Conservation (phyloP, 2,888 invertebrate genomes). For the Anoplius nigerrimus region DNA sequence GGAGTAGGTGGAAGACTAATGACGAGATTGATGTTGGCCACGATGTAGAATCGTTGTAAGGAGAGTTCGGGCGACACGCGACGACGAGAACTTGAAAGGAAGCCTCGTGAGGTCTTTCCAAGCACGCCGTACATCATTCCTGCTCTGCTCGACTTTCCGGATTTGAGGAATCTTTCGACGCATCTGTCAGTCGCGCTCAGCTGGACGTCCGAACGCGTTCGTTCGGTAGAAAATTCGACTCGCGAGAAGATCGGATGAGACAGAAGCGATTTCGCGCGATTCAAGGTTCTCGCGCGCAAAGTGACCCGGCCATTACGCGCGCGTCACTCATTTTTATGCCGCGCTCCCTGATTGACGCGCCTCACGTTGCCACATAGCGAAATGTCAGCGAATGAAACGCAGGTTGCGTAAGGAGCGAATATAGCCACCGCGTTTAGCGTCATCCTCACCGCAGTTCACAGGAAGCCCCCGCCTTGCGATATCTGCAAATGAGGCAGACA, state of each 20-base stretch:
- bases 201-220: too few species aligned
- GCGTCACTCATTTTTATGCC: too few species aligned
- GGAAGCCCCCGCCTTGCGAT: too few species aligned
- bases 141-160: not conserved
- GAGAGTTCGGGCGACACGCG: constrained; percentile 48
- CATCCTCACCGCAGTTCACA: too few species aligned
- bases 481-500: too few species aligned
- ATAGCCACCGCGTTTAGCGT: too few species aligned
- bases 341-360: not conserved
- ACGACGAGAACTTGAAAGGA: constrained; percentile 48
- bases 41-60: constrained; percentile 47
- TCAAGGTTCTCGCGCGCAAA: not conserved
- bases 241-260: not conserved
- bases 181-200: too few species aligned
- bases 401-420: too few species aligned
- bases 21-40: constrained; percentile 56
- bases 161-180: too few species aligned
- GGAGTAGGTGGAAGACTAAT: constrained; percentile 58
- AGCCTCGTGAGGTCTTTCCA: constrained; percentile 39
- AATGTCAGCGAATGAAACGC: not conserved
- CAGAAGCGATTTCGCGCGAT: too few species aligned
- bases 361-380: not conserved
- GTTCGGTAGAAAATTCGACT: too few species aligned
- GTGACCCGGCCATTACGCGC: not conserved
- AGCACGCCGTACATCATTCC: constrained; percentile 40